These are phyloP conservation scores for Aporophyla lueneburgensis DNA, from an alignment of 2,888 invertebrate species.

Conservation along the genomic window DNA sequence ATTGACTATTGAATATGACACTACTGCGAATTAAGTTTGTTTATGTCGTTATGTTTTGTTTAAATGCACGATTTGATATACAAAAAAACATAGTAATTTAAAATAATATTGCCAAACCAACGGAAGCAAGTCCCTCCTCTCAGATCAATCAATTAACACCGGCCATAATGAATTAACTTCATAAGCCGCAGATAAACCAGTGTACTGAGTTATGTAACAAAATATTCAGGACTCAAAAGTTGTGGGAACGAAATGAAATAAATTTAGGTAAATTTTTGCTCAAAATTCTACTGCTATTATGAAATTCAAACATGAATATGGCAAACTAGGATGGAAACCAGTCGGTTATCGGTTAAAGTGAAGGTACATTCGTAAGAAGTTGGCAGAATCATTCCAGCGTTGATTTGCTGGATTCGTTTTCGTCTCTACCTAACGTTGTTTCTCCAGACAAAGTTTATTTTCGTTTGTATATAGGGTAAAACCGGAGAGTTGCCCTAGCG, in stretches of 20 bases:
- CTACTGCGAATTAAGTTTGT: not conserved
- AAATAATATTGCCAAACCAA: conserved; percentile 8
- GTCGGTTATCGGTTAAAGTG: too few species aligned
- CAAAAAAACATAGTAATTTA: not conserved
- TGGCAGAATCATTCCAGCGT: too few species aligned
- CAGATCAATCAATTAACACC: conserved; percentile 47
- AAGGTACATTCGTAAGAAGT: too few species aligned
- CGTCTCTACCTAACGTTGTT: too few species aligned
- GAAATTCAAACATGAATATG: not conserved
- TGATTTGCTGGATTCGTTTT: too few species aligned
- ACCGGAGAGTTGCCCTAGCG: too few species aligned
- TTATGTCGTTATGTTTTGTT: too few species aligned
- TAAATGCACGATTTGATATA: not conserved
- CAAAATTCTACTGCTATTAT: not conserved
- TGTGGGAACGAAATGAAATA: conserved; percentile 1
- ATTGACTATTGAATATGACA: not conserved
- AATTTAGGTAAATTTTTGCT: not conserved
- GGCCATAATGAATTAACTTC: conserved; percentile 36
- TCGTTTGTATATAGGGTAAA: too few species aligned
- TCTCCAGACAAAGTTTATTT: too few species aligned
- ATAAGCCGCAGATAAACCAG: conserved; percentile 21
- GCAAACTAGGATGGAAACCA: too few species aligned
- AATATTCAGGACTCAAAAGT: conserved; percentile 14
- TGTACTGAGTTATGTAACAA: conserved; percentile 28
- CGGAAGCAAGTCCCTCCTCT: conserved; percentile 24